Evolutionary conservation across 2,113 vertebrate species (phyloP).

Genomic region (Hydropotes inermis): DNA sequence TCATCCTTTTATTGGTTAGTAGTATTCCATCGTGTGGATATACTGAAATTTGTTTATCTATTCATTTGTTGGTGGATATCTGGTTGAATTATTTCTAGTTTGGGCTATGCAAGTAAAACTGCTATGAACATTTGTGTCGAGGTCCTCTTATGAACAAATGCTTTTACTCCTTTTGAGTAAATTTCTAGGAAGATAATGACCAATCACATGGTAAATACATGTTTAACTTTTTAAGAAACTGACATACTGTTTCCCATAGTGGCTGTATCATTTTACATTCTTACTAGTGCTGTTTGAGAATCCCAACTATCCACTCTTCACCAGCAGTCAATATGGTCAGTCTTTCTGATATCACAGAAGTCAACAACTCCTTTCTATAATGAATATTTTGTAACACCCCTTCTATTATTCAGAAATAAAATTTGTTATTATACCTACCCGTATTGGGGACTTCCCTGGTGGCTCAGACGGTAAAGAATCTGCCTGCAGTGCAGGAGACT

Average conservation of each 20-base stretch:
- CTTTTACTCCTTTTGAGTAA: not conserved
- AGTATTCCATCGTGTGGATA: not conserved
- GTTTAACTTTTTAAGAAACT: not conserved
- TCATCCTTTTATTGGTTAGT: not conserved
- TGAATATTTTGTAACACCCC: not conserved
- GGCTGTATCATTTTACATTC: not conserved
- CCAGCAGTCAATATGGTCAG: not conserved
- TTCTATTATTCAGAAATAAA: not conserved
- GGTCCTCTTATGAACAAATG: not conserved
- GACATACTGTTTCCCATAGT: not conserved
- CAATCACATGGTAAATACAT: not conserved
- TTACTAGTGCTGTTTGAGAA: not conserved
- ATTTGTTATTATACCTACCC: not conserved
- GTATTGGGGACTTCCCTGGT: not conserved
- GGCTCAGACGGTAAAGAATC: not conserved
- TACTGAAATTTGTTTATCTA: not conserved
- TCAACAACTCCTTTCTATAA: not conserved
- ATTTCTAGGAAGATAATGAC: not conserved
- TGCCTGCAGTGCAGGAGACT: not conserved
- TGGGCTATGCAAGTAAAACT: not conserved
- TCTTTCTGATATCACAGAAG: not conserved
- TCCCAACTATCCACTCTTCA: not conserved
- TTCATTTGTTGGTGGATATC: not conserved
- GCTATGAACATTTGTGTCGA: not conserved
- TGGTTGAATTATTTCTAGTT: not conserved